Conservation (phyloP, 2,888 invertebrate genomes). For the Lochmaea crataegi region DNA sequence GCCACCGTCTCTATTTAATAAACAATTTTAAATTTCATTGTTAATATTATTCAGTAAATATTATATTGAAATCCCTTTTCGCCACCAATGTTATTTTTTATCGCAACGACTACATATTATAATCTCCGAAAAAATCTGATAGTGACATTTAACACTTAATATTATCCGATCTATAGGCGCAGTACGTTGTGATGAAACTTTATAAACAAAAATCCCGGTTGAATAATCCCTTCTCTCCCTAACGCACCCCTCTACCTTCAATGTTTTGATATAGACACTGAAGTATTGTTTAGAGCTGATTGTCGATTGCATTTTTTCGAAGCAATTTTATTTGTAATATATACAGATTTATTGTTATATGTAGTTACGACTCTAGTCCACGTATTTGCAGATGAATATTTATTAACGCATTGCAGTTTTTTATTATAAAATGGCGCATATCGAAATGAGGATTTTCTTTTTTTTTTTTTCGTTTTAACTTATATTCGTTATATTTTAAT, state of each 20-base stretch:
- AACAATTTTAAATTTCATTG: too few relatives aligned
- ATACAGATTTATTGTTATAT: constrained; percentile 60
- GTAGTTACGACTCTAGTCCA: constrained; percentile 58
- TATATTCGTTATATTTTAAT: constrained; percentile 49
- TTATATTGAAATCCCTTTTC: too few relatives aligned
- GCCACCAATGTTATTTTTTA: neutral
- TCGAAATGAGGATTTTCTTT: constrained; percentile 54
- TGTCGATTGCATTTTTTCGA: constrained; percentile 51
- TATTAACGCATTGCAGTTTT: constrained; percentile 57
- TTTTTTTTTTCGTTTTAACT: constrained; percentile 51
- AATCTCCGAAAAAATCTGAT: neutral
- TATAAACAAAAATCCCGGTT: constrained; percentile 7
- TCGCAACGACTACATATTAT: neutral
- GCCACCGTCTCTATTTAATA: too few relatives aligned
- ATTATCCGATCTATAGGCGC: neutral
- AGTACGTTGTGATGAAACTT: neutral
- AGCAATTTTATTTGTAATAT: constrained; percentile 56
- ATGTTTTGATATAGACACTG: constrained; percentile 25
- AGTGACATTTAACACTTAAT: neutral
- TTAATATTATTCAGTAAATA: too few relatives aligned
- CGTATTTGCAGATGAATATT: constrained; percentile 61
- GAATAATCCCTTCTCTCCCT: constrained; percentile 33
- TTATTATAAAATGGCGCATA: constrained; percentile 57
- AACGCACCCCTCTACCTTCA: constrained; percentile 30
- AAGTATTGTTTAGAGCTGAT: constrained; percentile 58